A percentile compares a stretch with the other conserved stretches of the same genome.
Evolutionary conservation across 2,888 invertebrate genomes (phyloP).

Genomic region (Epirrita christyi): DNA sequence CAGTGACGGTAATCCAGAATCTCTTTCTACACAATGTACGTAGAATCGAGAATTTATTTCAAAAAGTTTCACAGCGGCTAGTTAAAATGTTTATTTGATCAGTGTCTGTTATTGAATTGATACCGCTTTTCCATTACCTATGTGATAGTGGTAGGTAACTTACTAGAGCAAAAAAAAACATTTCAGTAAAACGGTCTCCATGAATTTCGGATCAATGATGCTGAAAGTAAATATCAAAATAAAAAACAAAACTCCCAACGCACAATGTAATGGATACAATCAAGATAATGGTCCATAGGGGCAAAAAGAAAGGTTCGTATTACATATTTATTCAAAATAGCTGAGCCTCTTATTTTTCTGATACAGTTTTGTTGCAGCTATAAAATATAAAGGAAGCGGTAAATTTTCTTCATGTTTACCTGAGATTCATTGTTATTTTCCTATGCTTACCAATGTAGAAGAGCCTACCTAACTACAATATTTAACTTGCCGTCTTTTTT

Average conservation of each 20-base stretch:
- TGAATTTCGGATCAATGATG: background rate
- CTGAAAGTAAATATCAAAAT: background rate
- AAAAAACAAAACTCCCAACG: constrained; percentile 9
- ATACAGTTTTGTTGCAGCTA: constrained; percentile 27
- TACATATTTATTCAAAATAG: constrained; percentile 28
- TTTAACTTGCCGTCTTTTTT: no score
- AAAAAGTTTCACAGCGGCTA: no score
- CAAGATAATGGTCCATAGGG: constrained; percentile 23
- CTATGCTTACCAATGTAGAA: no score
- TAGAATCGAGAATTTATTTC: no score
- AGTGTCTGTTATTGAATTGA: no score
- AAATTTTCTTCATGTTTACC: constrained; percentile 6
- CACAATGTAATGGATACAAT: constrained; percentile 21
- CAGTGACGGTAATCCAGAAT: no score
- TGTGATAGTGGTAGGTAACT: no score
- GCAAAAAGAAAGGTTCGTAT: constrained; percentile 21
- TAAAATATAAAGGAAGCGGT: constrained; percentile 20
- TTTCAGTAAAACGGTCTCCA: background rate
- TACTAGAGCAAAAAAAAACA: background rate
- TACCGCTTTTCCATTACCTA: no score
- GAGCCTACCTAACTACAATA: no score
- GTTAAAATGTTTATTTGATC: no score
- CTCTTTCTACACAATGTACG: no score
- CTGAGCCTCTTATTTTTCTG: constrained; percentile 18
- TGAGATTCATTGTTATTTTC: constrained; percentile 14